These are phyloP conservation scores for Melitaea athalia DNA, from an alignment of 2,888 invertebrate genomes.

Conservation along the genomic window DNA sequence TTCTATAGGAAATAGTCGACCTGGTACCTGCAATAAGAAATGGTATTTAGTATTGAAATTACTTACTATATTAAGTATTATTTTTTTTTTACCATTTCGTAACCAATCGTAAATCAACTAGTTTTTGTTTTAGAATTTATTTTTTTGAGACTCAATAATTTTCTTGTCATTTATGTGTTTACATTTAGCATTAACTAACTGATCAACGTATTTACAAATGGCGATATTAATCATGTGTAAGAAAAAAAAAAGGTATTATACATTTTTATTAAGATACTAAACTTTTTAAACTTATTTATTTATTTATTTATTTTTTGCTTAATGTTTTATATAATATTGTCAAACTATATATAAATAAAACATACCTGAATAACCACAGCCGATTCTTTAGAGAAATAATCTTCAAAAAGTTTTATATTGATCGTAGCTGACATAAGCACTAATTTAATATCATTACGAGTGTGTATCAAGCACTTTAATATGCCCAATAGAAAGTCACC, in stretches of 20 bases:
- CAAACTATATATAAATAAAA: neutral
- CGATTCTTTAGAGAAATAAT: slow-evolving; percentile 91
- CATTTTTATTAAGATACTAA: too few species aligned
- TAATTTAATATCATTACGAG: slow-evolving; percentile 90
- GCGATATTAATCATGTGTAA: too few species aligned
- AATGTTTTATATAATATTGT: too few species aligned
- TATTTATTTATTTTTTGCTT: too few species aligned
- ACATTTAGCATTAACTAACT: too few species aligned
- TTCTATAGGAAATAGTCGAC: slow-evolving; percentile 96
- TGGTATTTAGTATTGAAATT: neutral
- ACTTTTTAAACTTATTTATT: too few species aligned
- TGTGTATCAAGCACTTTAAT: slow-evolving; percentile 94
- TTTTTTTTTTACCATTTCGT: neutral
- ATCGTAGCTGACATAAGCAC: slow-evolving; percentile 99
- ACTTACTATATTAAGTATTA: slow-evolving; percentile 4
- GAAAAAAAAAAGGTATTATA: too few species aligned
- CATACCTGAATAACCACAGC: slow-evolving; percentile 90
- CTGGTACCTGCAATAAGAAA: slow-evolving; percentile 88
- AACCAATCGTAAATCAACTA: too few species aligned
- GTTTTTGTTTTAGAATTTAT: too few species aligned
- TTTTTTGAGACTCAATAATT: too few species aligned
- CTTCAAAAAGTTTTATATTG: slow-evolving; percentile 95
- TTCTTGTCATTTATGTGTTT: too few species aligned
- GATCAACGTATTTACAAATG: too few species aligned
- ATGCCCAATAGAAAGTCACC: slow-evolving; percentile 97